Evolutionary conservation across 1,140 invertebrate species (phyloP), one percentile per base, ranked within the genome.

Genomic region (Megalopta genalis): DNA sequence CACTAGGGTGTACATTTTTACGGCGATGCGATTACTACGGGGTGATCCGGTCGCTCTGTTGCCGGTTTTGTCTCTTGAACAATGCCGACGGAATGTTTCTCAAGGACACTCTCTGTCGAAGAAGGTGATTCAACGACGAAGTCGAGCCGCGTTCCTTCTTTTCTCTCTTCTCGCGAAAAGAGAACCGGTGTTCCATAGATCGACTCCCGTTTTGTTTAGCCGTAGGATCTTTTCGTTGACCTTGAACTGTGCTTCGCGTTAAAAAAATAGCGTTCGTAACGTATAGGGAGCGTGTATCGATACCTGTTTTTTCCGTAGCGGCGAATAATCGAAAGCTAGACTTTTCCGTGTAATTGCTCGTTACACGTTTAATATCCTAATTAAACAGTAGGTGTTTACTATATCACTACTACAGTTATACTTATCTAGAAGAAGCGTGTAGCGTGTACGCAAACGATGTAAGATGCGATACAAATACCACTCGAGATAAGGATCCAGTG

Each of bases 1-100:
- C 85, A 87, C 46, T 87, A 87, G 81, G 75, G 52, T 49, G 77
- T 85, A 86, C 77, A 83, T 86, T 87, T 85, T 87, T 87, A 84
- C 70, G 74, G 65, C 63, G 73, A 79, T 73, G 66, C 66, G 63
- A 70, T 75, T 57, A 42, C 54, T 57, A 21, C 54, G 7, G 21
- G 54, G 54, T 57, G 54, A 57, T n/a, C 18, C 18, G 54, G n/a
- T 18, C 18, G 21, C 1, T 9, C 54, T 9, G 54, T 57, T n/a
- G n/a, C 54, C 54, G 21, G 18, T 8, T 1, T 7, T n/a, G 16
- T 52, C 12, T 52, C 49, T 18, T 5, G 16, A n/a, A 57, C 8
- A n/a, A 57, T 57, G n/a, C 21, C n/a, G 54, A 57, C 32, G 32
- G 4, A 4, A 57, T 7, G n/a, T 57, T 5, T 57, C n/a, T n/a